Evolutionary conservation across 2,888 invertebrate genomes (phyloP), one percentile per base, ranked within the genome.

Genomic region (Phymatocera aterrima): DNA sequence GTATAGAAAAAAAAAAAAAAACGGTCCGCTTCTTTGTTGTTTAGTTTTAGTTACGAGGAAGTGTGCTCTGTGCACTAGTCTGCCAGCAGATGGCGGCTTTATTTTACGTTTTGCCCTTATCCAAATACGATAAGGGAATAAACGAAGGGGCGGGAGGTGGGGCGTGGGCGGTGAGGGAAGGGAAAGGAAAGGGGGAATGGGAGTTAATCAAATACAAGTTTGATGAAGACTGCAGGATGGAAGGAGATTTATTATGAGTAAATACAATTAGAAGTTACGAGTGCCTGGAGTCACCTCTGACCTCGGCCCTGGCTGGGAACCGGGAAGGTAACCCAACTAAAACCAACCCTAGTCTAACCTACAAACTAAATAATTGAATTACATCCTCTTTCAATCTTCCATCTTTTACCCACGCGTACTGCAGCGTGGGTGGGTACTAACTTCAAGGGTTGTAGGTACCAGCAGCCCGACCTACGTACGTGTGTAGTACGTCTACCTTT

Each of bases 351-450:
- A 72, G 43, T 31, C 72, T 31, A 43, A 68, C n/a, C 72, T 48
- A 34, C 84, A 85, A 87, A 87, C 84, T 85, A 83, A 83, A 84
- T 87, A 87, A 86, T 83, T 81, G 82, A 83, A 85, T 86, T 86
- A 87, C 82, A 79, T 77, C 60, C 79, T 77, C 81, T 84, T 83
- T 80, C 82, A 78, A 78, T 75, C 78, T 72, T 72, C 72, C 72
- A 51, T 72, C 48, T 72, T 72, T 72, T 72, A 51, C 72, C 72
- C 51, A 72, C 48, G 72, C 51, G 28, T 51, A n/a, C n/a, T n/a
- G 51, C 34, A 46, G 15, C 51, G n/a, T 18, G 51, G 51, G 51
- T 40, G 4, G 8, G 21, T 51, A 21, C 10, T 21, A 21, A 6
- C 51, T 51, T 21, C 21, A 51, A 51, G 51, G 51, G 60, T 60